phyloP scores from a whole-genome alignment of 2,113 vertebrate genomes.

The Hipposideros armiger region DNA sequence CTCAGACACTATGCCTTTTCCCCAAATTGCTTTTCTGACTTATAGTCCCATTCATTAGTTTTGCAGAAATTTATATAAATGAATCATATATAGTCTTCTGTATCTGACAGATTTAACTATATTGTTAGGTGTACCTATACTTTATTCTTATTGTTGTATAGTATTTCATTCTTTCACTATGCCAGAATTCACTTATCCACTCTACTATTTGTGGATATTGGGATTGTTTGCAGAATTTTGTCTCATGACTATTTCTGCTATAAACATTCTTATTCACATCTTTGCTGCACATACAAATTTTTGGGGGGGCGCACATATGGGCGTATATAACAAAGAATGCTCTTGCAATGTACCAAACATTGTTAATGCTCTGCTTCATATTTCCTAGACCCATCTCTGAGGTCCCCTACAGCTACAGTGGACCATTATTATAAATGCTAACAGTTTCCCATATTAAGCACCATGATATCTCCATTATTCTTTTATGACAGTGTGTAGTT shows the following conservation, averaged over 20 bases:
- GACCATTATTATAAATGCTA: neutral
- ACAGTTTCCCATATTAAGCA: neutral
- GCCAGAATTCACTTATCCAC: neutral
- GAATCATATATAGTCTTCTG: neutral
- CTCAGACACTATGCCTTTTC: neutral
- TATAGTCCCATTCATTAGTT: neutral
- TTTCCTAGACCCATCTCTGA: neutral
- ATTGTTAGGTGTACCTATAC: neutral
- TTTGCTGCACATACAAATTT: neutral
- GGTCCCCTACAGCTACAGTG: neutral
- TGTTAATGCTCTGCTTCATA: neutral
- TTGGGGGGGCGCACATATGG: neutral
- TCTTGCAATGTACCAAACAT: neutral
- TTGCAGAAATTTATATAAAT: neutral
- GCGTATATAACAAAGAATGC: neutral
- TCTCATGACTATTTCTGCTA: neutral
- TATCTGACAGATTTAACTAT: neutral
- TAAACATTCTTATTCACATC: neutral
- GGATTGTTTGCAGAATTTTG: neutral
- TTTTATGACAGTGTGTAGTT: neutral
- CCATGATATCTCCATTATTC: neutral
- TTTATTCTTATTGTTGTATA: neutral
- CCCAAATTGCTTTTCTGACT: neutral
- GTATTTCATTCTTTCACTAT: neutral
- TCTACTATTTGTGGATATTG: neutral